Base-by-base conservation (phyloP, 2,113 vertebrate genomes). In the Alligator mississippiensis region DNA sequence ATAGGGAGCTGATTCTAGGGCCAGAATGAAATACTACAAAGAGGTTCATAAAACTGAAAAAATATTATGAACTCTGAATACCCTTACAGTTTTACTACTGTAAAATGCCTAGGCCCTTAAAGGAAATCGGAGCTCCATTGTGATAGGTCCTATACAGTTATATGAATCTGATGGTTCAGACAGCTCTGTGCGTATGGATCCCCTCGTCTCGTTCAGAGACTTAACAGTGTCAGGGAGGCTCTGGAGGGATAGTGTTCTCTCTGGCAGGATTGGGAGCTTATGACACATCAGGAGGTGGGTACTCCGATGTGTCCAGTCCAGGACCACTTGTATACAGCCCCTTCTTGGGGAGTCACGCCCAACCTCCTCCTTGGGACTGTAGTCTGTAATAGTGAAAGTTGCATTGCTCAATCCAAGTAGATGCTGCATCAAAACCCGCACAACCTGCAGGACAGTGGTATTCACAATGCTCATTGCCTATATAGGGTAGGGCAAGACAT, bases 71-170 rank as follows among this genome's bases (percentile, higher is more conserved):
- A 85, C 61, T 85, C 8, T 77, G 64, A 80, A 63, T 13, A 64
- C 25, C 14, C 21, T 76, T 0, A 4, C 27, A 27, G 11, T 63
- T 12, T 62, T 62, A 25, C 17, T n/a, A 66, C 78, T 87, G 9
- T 85, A 90, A 78, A 90, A 66, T 63, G n/a, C 66, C 68, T 90
- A 30, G 9, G 72, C 25, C 24, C 77, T 82, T 70, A 86, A 79
- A 75, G 75, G 0, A 81, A 83, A 86, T 90, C 87, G 89, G 82
- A 84, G 89, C 59, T 80, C 17, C 12, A 24, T 76, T 76, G n/a
- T 85, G 30, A 60, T 80, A 55, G 1, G 2, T 61, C 81, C 93
- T 19, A 74, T 62, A 77, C 4, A 66, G 78, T 70, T 75, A 66
- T 3, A 47, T 85, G 93, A 58, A 13, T 84, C 14, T 85, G 9